A percentile compares a stretch with the other conserved stretches of the same genome.
Evolutionary conservation across 2,888 invertebrate genomes (phyloP).

Genomic region (Cenopis cana): DNA sequence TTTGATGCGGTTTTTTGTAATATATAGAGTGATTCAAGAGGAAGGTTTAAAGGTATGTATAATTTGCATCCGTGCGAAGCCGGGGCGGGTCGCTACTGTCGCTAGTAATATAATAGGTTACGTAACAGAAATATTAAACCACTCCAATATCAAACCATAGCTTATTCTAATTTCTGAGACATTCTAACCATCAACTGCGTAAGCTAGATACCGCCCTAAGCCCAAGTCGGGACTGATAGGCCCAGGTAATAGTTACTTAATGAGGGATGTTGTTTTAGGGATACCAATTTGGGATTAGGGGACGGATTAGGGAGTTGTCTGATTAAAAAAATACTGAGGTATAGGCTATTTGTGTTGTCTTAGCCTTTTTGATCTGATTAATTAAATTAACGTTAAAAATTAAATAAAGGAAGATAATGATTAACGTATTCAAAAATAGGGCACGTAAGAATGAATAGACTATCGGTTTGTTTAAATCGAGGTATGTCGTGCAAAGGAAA

Average conservation of each 20-base stretch:
- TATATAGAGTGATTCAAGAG: no score
- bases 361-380: neutral
- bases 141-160: conserved; percentile 12
- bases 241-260: conserved; percentile 13
- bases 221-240: neutral
- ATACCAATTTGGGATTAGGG: neutral
- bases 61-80: no score
- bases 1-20: no score
- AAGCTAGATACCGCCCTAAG: neutral
- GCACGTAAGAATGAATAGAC: no score
- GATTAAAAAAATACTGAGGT: neutral
- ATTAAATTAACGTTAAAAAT: no score
- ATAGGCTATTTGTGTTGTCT: neutral
- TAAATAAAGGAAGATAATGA: no score
- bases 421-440: no score
- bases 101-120: no score
- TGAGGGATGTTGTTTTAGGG: conserved; percentile 9
- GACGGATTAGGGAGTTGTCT: neutral
- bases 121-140: neutral
- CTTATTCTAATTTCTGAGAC: conserved; percentile 4
- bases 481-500: no score
- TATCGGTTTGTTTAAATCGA: no score
- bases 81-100: no score
- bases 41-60: no score
- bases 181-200: neutral